Percentiles rank a stretch among this genome's conserved stretches.
Evolutionary conservation across 2,888 invertebrate species (phyloP).

Genomic region (Campoplex capitator): DNA sequence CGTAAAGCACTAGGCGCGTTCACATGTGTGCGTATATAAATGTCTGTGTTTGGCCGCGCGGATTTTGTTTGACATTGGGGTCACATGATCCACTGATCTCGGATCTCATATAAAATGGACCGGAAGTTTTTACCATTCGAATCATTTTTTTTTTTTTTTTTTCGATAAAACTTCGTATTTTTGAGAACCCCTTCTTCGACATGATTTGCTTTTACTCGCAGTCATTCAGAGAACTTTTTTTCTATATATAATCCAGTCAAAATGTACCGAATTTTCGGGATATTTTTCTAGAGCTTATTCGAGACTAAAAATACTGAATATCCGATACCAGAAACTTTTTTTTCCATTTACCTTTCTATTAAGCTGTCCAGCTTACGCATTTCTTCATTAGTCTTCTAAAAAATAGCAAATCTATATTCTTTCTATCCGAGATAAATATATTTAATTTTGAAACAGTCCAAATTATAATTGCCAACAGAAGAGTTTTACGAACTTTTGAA

Average conservation of each 20-base stretch:
- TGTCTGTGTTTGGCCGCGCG: slow-evolving; percentile 1
- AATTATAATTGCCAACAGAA: background rate
- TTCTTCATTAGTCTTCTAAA: background rate
- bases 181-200: background rate
- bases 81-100: slow-evolving; percentile 48
- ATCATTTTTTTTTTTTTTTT: slow-evolving; percentile 2
- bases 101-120: slow-evolving; percentile 28
- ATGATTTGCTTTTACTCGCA: background rate
- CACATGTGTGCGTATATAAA: background rate
- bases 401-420: background rate
- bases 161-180: background rate
- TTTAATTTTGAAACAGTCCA: background rate
- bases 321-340: background rate
- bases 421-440: background rate
- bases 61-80: slow-evolving; percentile 61
- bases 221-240: background rate
- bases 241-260: background rate
- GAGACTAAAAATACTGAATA: slow-evolving; percentile 8
- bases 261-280: background rate
- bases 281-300: background rate
- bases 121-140: slow-evolving; percentile 24
- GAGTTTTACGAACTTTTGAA: background rate
- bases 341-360: background rate
- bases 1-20: slow-evolving; percentile 22
- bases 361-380: background rate